These are phyloP conservation scores for Sciaenops ocellatus DNA, from an alignment of 2,797 vertebrate genomes.

Conservation along the genomic window DNA sequence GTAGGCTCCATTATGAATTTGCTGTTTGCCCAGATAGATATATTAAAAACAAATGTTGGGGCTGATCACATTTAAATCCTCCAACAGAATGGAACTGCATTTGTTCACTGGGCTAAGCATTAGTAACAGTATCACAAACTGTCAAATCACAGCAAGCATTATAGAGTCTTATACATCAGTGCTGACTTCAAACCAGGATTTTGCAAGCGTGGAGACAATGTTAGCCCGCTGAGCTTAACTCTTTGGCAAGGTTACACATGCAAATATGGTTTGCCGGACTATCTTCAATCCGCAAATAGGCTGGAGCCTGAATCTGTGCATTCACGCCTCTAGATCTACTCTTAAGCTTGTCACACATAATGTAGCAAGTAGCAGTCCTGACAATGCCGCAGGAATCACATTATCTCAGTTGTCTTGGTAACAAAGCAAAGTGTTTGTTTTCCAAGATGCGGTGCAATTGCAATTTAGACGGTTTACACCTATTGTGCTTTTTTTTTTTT, in stretches of 20 bases:
- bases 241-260: slow-evolving; percentile 76
- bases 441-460: slow-evolving; percentile 86
- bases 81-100: slow-evolving; percentile 49
- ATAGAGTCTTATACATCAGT: slow-evolving; percentile 69
- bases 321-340: slow-evolving; percentile 80
- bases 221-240: slow-evolving; percentile 76
- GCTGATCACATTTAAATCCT: slow-evolving; percentile 74
- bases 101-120: slow-evolving; percentile 59
- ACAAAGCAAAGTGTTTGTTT: slow-evolving; percentile 90
- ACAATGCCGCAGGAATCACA: slow-evolving; percentile 84
- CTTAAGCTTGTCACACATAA: slow-evolving; percentile 84
- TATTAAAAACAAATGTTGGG: slow-evolving; percentile 68
- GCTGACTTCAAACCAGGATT: slow-evolving; percentile 71
- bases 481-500: slow-evolving; percentile 78
- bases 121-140: slow-evolving; percentile 66
- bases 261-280: slow-evolving; percentile 75
- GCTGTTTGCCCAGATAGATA: slow-evolving; percentile 75
- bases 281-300: slow-evolving; percentile 72
- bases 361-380: slow-evolving; percentile 78
- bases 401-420: slow-evolving; percentile 90
- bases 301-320: slow-evolving; percentile 64
- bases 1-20: slow-evolving; percentile 78
- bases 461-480: slow-evolving; percentile 89
- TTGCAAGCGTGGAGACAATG: slow-evolving; percentile 64
- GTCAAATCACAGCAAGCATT: slow-evolving; percentile 74